Percentiles rank a stretch among this genome's conserved stretches.
These are phyloP conservation scores for Brachyalestes nurse DNA, from an alignment of 2,797 vertebrate species.

Conservation along the genomic window DNA sequence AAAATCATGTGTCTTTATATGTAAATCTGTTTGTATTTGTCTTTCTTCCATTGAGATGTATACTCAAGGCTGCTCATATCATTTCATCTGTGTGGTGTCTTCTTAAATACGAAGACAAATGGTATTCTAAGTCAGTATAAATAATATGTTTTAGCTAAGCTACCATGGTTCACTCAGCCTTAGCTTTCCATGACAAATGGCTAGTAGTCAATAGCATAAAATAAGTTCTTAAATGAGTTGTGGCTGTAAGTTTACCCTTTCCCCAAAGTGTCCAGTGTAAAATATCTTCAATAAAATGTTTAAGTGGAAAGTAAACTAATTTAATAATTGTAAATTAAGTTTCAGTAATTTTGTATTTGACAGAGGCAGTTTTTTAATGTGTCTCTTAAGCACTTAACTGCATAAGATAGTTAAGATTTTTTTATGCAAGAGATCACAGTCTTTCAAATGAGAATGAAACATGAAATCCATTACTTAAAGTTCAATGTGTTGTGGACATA, in stretches of 20 bases:
- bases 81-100: neutral
- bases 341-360: no score
- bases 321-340: no score
- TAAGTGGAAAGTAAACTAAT: no score
- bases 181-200: neutral
- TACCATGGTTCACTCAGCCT: neutral
- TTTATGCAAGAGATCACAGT: neutral
- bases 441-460: neutral
- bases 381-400: no score
- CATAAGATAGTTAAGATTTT: neutral
- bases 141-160: neutral
- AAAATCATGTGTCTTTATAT: neutral
- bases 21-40: constrained; percentile 22
- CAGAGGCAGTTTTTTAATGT: no score
- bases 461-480: neutral
- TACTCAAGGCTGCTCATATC: neutral
- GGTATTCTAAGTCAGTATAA: neutral
- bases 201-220: neutral
- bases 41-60: neutral
- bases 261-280: no score
- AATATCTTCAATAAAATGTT: no score
- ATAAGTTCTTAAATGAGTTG: no score
- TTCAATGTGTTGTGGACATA: neutral
- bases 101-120: neutral
- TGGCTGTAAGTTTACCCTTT: no score